Evolutionary conservation across 1,140 invertebrate genomes (phyloP).

Genomic region (Magallana gigas): DNA sequence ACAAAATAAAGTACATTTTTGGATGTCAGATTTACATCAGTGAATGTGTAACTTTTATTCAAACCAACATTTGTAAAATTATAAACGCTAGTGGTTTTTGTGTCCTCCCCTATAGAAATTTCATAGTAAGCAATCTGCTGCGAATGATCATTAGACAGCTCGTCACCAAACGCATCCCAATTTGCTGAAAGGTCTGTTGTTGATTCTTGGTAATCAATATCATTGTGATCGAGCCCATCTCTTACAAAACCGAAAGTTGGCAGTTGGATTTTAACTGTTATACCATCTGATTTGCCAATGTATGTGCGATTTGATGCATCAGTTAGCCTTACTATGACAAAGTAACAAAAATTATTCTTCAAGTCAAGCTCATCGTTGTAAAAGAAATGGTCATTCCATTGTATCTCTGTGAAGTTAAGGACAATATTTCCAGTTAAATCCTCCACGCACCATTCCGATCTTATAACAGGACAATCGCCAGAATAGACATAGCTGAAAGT

Average conservation of each 20-base stretch:
- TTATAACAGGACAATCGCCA: slow-evolving; percentile 51
- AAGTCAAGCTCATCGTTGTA: slow-evolving; percentile 57
- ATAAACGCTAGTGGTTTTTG: slow-evolving; percentile 50
- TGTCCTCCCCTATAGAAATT: slow-evolving; percentile 61
- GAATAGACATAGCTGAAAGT: slow-evolving; percentile 47
- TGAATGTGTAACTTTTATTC: slow-evolving; percentile 52
- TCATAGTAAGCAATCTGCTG: slow-evolving; percentile 61
- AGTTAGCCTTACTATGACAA: slow-evolving; percentile 47
- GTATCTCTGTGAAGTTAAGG: slow-evolving; percentile 41
- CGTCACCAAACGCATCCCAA: slow-evolving; percentile 61
- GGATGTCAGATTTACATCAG: slow-evolving; percentile 58
- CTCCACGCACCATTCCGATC: slow-evolving; percentile 54
- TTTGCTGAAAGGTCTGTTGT: slow-evolving; percentile 55
- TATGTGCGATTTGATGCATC: slow-evolving; percentile 59
- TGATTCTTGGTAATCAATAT: slow-evolving; percentile 60
- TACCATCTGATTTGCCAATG: slow-evolving; percentile 57
- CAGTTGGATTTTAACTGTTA: slow-evolving; percentile 61
- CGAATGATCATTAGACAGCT: slow-evolving; percentile 45
- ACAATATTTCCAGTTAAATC: slow-evolving; percentile 51
- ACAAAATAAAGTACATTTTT: slow-evolving; percentile 62
- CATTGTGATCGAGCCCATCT: slow-evolving; percentile 54
- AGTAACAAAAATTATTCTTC: slow-evolving; percentile 56
- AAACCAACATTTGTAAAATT: slow-evolving; percentile 61
- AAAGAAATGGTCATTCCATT: slow-evolving; percentile 42
- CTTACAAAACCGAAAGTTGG: slow-evolving; percentile 55